A percentile compares a stretch with the other conserved stretches of the same genome.
These are phyloP conservation scores for Callipepla squamata DNA, from an alignment of 2,113 vertebrate genomes.

Conservation along the genomic window DNA sequence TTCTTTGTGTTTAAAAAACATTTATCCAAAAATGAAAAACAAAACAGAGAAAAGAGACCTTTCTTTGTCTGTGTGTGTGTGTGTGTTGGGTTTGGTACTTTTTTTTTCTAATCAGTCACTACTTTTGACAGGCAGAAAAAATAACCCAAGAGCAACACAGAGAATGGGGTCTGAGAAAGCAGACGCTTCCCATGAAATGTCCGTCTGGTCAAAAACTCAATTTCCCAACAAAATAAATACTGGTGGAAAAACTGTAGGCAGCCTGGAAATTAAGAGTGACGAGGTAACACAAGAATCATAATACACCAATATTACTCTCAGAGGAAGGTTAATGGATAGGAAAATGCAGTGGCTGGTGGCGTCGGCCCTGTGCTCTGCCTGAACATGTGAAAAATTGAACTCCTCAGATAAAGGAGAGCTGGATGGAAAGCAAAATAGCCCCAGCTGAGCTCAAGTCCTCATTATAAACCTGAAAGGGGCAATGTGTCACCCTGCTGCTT, in stretches of 20 bases:
- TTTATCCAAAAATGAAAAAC: background rate
- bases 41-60: background rate
- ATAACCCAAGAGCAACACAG: background rate
- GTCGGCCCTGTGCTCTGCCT: background rate
- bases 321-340: conserved; percentile 24
- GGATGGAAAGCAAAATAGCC: background rate
- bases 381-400: background rate
- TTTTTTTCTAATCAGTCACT: background rate
- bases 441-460: background rate
- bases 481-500: too few relatives aligned
- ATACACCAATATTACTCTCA: background rate
- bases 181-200: background rate
- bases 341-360: background rate
- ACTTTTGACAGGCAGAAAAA: background rate
- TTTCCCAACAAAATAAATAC: conserved; percentile 35
- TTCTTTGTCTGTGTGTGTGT: background rate
- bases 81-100: background rate
- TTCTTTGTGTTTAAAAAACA: rapidly evolving
- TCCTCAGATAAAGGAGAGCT: background rate
- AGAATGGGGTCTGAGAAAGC: background rate
- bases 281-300: conserved; percentile 14
- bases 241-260: background rate
- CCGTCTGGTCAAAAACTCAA: background rate
- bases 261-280: conserved; percentile 29
- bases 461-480: background rate